phyloP scores from a whole-genome alignment of 2,888 invertebrate genomes.

The Phragmatobia fuliginosa region DNA sequence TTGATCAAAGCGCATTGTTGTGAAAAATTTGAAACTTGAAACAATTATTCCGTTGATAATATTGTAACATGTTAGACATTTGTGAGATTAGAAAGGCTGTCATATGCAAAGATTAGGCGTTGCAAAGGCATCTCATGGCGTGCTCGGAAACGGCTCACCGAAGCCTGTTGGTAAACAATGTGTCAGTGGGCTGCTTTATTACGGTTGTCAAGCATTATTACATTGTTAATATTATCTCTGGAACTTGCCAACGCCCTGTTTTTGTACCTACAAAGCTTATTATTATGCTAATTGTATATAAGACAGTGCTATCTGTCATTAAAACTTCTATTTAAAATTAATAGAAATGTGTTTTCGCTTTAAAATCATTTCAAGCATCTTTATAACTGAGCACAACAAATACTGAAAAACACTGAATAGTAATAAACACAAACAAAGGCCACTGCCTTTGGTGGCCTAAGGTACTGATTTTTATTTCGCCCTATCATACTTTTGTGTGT shows the following conservation, averaged over 20 bases:
- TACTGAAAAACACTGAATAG: too few species aligned
- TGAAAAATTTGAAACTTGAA: too few species aligned
- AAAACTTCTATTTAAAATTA: neutral
- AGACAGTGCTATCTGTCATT: slow-evolving; percentile 26
- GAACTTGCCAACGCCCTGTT: slow-evolving; percentile 46
- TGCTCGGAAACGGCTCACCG: slow-evolving; percentile 31
- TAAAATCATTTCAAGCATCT: neutral
- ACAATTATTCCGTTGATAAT: slow-evolving; percentile 26
- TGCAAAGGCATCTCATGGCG: slow-evolving; percentile 32
- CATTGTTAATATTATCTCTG: slow-evolving; percentile 54
- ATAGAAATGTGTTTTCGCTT: neutral
- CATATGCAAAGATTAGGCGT: slow-evolving; percentile 42
- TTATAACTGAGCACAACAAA: too few species aligned
- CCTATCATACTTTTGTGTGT: neutral
- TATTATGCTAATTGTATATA: slow-evolving; percentile 43
- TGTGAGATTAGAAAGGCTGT: slow-evolving; percentile 34
- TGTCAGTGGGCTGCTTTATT: slow-evolving; percentile 51
- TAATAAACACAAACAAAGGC: too few species aligned
- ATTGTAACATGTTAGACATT: slow-evolving; percentile 37
- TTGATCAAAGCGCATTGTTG: neutral
- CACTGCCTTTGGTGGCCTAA: too few species aligned
- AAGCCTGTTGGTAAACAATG: slow-evolving; percentile 49
- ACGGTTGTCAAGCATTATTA: slow-evolving; percentile 52
- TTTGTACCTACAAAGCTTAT: slow-evolving; percentile 34
- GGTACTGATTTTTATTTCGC: neutral